phyloP scores from a whole-genome alignment of 2,888 invertebrate genomes.

The Phytoseiulus persimilis region DNA sequence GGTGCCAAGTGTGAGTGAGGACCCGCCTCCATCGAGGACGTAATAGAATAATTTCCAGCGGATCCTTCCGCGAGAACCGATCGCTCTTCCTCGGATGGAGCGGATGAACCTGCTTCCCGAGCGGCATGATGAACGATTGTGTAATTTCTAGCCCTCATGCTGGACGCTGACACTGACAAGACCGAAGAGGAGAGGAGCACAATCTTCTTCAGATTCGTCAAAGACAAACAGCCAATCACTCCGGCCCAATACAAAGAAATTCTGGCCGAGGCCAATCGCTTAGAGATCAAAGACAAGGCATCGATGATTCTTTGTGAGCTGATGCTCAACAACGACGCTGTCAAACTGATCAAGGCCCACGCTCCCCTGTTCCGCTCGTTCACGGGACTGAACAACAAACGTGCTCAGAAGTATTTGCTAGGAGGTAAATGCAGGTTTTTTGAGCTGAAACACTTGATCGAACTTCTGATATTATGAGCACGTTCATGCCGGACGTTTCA shows the following conservation, averaged over 20 bases:
- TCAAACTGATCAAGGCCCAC: constrained; percentile 61
- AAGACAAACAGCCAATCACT: constrained; percentile 55
- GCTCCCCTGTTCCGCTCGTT: constrained; percentile 65
- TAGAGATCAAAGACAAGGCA: constrained; percentile 89
- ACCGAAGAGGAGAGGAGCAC: constrained; percentile 89
- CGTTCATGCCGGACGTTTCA: not conserved
- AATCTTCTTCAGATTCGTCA: constrained; percentile 77
- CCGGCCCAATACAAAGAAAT: constrained; percentile 55
- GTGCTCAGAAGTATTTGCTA: constrained; percentile 67
- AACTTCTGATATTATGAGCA: too few species aligned
- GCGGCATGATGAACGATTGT: too few species aligned
- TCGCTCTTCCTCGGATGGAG: too few species aligned
- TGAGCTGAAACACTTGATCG: not conserved
- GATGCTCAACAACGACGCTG: constrained; percentile 58
- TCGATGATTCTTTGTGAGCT: constrained; percentile 86
- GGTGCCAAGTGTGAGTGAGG: constrained; percentile 81
- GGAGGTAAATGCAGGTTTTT: constrained; percentile 55
- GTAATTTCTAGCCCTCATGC: constrained; percentile 54
- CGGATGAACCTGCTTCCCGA: too few species aligned
- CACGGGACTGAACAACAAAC: too few species aligned
- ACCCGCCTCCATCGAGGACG: too few species aligned
- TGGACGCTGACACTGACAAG: constrained; percentile 90
- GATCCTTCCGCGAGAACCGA: too few species aligned
- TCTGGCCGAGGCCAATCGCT: constrained; percentile 70
- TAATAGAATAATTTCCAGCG: too few species aligned